Evolutionary conservation across 2,797 vertebrate genomes (phyloP).

Genomic region (Mormyrus hasselquistii): DNA sequence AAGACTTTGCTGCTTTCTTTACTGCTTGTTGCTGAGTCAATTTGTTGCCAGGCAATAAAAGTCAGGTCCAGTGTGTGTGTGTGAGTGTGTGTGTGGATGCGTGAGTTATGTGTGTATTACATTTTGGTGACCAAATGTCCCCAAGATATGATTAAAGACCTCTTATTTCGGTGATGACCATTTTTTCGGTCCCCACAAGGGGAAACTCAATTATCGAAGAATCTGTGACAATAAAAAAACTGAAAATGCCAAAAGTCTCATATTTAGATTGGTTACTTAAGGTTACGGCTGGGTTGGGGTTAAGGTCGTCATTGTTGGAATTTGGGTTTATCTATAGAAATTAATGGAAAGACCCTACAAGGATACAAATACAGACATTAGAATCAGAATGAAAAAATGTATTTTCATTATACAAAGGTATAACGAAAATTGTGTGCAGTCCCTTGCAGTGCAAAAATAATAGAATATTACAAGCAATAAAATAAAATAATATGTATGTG

Average conservation of each 20-base stretch:
- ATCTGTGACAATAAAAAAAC: neutral
- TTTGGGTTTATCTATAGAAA: neutral
- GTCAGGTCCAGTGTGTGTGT: neutral
- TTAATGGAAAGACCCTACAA: neutral
- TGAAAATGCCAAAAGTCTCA: neutral
- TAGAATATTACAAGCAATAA: neutral
- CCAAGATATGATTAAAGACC: neutral
- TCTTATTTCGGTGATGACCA: neutral
- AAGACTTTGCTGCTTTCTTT: neutral
- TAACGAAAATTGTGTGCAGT: neutral
- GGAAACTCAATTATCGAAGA: neutral
- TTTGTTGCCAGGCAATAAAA: neutral
- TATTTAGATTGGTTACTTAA: neutral
- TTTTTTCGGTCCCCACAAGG: neutral
- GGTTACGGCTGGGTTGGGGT: neutral
- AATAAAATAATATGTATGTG: neutral
- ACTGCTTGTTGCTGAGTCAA: neutral
- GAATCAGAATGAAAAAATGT: neutral
- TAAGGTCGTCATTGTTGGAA: neutral
- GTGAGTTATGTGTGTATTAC: neutral
- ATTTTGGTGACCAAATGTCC: neutral
- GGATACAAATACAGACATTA: neutral
- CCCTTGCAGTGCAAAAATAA: neutral
- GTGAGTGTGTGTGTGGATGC: neutral
- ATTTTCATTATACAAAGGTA: neutral